Base-by-base conservation (phyloP, 2,797 vertebrate species). In the Pelobates cultripes region DNA sequence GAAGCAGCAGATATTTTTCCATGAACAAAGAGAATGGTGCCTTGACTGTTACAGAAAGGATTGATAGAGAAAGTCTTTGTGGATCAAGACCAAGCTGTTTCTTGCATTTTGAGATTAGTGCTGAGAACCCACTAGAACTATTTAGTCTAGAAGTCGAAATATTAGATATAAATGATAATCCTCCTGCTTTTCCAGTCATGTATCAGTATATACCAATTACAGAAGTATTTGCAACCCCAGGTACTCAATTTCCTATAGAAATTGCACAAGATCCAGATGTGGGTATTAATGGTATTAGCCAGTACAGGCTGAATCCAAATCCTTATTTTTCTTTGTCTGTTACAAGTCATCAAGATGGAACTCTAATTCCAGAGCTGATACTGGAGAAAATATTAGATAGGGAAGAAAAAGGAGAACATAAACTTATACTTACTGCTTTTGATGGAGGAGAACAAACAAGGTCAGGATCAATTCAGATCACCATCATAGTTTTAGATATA, bases 161-260 rank as follows among this genome's bases (percentile, higher is more conserved):
- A 7, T 47, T 70, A 89, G 97, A 99, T 81, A 90, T 97, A 73
- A 99, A 99, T 41, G 97, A 99, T 89, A 98, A 99, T 75, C 94
- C 96, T 15, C 98, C 97, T 7, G 93, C 91, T 83, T 99, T 99
- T 87, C 94, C 95, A 71, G 94, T 92, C 0, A 85, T 87, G 66
- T 94, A 94, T 86, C 92, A 95, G 82, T 93, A 93, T 44, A 77
- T 99, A 89, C 95, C 96, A 61, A 91, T 99, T 5, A 92, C 95
- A 77, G 10, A 3, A 0, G 94, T 95, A 87, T 88, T 71, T 0
- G 0, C 86, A 5, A 10, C 85, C 0, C 79, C 73, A 0, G 93
- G 93, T 0, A 82, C 88, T 0, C 89, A 88, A 0, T 96, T 95
- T 0, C 88, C 87, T 0, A 45, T 95, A 55, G 92, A 94, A 41